Evolutionary conservation across 2,797 vertebrate genomes (phyloP).

Genomic region (Telmatherina bonti): DNA sequence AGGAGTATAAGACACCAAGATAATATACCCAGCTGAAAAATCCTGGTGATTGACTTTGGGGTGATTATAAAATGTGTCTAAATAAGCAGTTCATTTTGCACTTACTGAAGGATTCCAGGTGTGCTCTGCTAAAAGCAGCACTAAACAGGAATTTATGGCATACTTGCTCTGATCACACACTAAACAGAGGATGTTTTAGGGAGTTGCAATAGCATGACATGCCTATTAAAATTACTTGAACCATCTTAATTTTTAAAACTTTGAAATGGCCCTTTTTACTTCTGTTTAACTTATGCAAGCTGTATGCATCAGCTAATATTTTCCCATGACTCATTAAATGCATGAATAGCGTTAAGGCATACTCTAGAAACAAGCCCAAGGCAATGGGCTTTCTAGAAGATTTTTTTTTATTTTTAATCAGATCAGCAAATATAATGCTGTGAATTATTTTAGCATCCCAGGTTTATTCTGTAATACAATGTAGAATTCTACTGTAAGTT

Average conservation of each 20-base stretch:
- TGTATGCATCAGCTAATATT: constrained; percentile 29
- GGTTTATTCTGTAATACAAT: not conserved
- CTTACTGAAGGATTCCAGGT: constrained; percentile 14
- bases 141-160: no score
- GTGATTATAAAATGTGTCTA: constrained; percentile 2
- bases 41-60: constrained; percentile 1
- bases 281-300: constrained; percentile 23
- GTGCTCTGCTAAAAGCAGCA: constrained; percentile 14
- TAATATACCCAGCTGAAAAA: not conserved
- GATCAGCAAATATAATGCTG: constrained; percentile 46
- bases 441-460: not conserved
- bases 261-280: no score
- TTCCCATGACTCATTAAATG: constrained; percentile 58
- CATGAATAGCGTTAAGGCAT: constrained; percentile 48
- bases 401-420: constrained; percentile 45
- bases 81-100: constrained; percentile 19
- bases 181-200: no score
- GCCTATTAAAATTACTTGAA: no score
- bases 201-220: no score
- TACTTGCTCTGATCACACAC: no score
- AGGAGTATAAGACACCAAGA: not conserved
- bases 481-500: not conserved
- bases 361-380: constrained; percentile 43
- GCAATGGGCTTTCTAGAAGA: constrained; percentile 33
- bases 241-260: no score